These are phyloP conservation scores for Drosophila borborema DNA, from an alignment of 2,888 invertebrate species.

Conservation along the genomic window DNA sequence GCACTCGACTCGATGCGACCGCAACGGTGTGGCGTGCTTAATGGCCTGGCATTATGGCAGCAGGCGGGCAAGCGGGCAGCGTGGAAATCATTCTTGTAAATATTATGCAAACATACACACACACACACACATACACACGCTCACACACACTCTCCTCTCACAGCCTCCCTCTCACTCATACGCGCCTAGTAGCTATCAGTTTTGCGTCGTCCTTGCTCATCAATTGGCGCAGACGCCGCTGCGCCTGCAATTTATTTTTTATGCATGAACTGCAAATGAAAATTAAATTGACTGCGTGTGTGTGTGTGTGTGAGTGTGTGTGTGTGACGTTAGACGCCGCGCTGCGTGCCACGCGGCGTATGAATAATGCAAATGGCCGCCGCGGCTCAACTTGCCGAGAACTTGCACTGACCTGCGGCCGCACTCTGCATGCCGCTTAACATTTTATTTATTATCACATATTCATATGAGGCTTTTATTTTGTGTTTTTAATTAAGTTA, in stretches of 20 bases:
- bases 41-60: constrained; percentile 54
- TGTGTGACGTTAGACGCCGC: constrained; percentile 48
- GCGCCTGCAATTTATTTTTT: constrained; percentile 65
- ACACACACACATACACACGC: constrained; percentile 8
- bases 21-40: constrained; percentile 60
- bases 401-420: constrained; percentile 44
- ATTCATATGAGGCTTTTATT: constrained; percentile 54
- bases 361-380: constrained; percentile 61
- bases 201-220: constrained; percentile 37
- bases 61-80: neutral
- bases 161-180: neutral
- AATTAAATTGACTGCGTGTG: constrained; percentile 67
- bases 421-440: constrained; percentile 20
- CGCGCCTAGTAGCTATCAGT: constrained; percentile 43
- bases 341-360: constrained; percentile 47
- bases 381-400: constrained; percentile 50
- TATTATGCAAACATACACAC: constrained; percentile 45
- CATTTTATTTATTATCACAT: constrained; percentile 59
- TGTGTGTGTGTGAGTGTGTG: constrained; percentile 38
- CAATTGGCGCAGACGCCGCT: constrained; percentile 33
- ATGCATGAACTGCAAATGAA: constrained; percentile 74
- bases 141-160: neutral
- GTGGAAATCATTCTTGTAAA: constrained; percentile 65
- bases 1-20: constrained; percentile 65
- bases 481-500: constrained; percentile 77